phyloP scores from a whole-genome alignment of 2,888 invertebrate species.

The Geophilus truncorum region DNA sequence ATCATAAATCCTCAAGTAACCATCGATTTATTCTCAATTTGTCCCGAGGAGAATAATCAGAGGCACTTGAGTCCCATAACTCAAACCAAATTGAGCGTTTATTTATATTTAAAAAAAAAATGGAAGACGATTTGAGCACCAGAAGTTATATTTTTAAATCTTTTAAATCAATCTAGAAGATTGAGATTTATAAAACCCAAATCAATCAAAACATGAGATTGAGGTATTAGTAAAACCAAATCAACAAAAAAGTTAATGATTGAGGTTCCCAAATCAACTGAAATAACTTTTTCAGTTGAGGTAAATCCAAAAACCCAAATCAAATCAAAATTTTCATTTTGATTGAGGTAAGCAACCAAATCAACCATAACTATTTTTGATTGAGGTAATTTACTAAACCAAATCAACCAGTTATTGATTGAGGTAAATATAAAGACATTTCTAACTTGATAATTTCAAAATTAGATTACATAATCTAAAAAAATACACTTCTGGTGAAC shows the following conservation, averaged over 20 bases:
- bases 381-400: not conserved
- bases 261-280: not conserved
- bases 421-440: not conserved
- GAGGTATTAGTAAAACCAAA: not conserved
- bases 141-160: not conserved
- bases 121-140: constrained; percentile 2
- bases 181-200: not conserved
- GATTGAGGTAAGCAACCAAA: not conserved
- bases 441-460: not conserved
- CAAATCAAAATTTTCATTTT: not conserved
- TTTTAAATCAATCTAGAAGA: not conserved
- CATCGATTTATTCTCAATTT: constrained; percentile 22
- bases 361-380: not conserved
- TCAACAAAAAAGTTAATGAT: not conserved
- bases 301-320: not conserved
- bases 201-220: not conserved
- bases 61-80: constrained; percentile 13
- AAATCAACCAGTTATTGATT: not conserved
- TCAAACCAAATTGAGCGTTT: not conserved
- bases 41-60: constrained; percentile 18
- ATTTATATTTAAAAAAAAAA: not conserved
- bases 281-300: not conserved
- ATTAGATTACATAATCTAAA: not conserved
- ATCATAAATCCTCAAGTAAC: not conserved
- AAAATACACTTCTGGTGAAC: not conserved